A percentile compares a stretch with the other conserved stretches of the same genome.
phyloP scores from a whole-genome alignment of 2,888 invertebrate genomes.

The Drosophila anceps region DNA sequence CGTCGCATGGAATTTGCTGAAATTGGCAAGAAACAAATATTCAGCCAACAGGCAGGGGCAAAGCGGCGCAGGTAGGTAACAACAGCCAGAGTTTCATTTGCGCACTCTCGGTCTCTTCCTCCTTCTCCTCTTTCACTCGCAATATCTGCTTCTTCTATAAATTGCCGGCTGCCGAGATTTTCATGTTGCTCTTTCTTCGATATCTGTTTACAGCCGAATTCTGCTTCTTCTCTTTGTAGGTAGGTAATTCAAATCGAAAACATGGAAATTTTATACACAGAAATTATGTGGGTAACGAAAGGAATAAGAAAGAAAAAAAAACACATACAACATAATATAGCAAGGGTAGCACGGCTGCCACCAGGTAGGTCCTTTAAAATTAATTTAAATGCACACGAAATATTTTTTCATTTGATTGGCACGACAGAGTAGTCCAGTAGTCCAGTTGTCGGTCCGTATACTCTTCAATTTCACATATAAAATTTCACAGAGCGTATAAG shows the following conservation, averaged over 20 bases:
- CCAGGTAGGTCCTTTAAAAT: constrained; percentile 70
- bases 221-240: constrained; percentile 19
- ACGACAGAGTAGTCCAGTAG: constrained; percentile 55
- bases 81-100: constrained; percentile 13
- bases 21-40: constrained; percentile 63
- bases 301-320: constrained; percentile 33
- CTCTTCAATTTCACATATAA: constrained; percentile 56
- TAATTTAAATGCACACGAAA: constrained; percentile 62
- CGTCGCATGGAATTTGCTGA: constrained; percentile 76
- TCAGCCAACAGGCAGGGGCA: constrained; percentile 20
- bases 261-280: constrained; percentile 72
- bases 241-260: constrained; percentile 75
- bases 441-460: too few species aligned
- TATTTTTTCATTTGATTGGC: constrained; percentile 55
- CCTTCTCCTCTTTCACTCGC: constrained; percentile 13
- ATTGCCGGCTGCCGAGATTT: constrained; percentile 40
- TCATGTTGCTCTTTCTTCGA: constrained; percentile 50
- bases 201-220: constrained; percentile 74
- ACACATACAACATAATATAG: constrained; percentile 36
- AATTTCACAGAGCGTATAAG: constrained; percentile 69
- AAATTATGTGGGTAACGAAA: constrained; percentile 58
- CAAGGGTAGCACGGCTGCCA: constrained; percentile 18
- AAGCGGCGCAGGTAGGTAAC: constrained; percentile 49
- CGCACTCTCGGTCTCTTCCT: constrained; percentile 10
- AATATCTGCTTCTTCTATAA: constrained; percentile 21